These are phyloP conservation scores for Karalla daura DNA, from an alignment of 2,797 vertebrate species.

Conservation along the genomic window DNA sequence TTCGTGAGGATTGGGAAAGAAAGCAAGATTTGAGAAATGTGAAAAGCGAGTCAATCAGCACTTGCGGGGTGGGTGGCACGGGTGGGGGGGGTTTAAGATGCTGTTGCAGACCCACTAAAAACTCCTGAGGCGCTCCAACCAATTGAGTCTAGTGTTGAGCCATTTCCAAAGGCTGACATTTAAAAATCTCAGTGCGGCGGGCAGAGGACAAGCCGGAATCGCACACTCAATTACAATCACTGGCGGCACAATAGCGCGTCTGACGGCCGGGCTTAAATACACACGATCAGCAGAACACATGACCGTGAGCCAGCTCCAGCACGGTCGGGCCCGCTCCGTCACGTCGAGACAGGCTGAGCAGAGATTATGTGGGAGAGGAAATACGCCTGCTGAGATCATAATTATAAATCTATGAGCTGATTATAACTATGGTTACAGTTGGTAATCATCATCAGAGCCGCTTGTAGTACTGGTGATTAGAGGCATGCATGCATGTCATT, in stretches of 20 bases:
- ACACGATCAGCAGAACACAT: conserved; percentile 68
- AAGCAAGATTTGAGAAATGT: not conserved
- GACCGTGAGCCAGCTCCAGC: conserved; percentile 46
- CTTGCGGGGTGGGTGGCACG: not conserved
- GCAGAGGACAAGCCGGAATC: conserved; percentile 21
- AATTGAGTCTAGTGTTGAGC: conserved; percentile 13
- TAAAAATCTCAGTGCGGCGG: conserved; percentile 14
- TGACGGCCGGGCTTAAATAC: conserved; percentile 44
- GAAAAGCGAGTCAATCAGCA: not conserved
- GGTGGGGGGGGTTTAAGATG: too few species aligned
- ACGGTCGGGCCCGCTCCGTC: conserved; percentile 70
- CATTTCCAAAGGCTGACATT: conserved; percentile 22
- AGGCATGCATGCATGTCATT: conserved; percentile 73
- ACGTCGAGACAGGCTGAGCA: conserved; percentile 61
- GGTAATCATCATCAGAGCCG: conserved; percentile 83
- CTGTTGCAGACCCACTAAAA: not conserved
- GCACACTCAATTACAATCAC: conserved; percentile 49
- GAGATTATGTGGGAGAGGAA: conserved; percentile 77
- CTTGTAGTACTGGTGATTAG: conserved; percentile 81
- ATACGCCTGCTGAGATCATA: conserved; percentile 81
- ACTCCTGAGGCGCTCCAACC: not conserved
- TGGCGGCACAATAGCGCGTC: conserved; percentile 48
- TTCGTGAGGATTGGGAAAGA: not conserved
- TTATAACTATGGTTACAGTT: conserved; percentile 81
- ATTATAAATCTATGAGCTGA: conserved; percentile 84